Conservation (phyloP, 2,888 invertebrate species). For the Timema cristinae region DNA sequence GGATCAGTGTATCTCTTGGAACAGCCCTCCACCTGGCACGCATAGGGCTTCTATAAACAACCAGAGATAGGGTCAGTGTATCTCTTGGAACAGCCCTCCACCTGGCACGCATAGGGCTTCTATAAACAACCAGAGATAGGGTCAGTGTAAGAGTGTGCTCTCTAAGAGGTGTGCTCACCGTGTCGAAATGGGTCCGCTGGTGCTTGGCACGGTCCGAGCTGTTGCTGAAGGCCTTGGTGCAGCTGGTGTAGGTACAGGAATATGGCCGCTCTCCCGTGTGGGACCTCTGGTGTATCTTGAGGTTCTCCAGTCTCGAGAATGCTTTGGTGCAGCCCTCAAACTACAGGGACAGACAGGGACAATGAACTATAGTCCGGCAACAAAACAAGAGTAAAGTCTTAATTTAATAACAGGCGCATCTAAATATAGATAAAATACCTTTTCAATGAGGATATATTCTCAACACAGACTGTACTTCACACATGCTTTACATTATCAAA, state of each 20-base stretch:
- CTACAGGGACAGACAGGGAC: constrained; percentile 51
- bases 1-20: too few relatives aligned
- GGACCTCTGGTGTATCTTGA: constrained; percentile 95
- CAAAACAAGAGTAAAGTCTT: too few relatives aligned
- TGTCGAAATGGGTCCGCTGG: constrained; percentile 96
- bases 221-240: constrained; percentile 96
- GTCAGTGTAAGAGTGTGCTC: constrained; percentile 61
- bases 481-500: too few relatives aligned
- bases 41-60: too few relatives aligned
- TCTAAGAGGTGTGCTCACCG: constrained; percentile 58
- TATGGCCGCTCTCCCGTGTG: constrained; percentile 97
- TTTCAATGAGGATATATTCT: too few relatives aligned
- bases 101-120: constrained; percentile 91
- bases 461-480: too few relatives aligned
- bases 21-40: too few relatives aligned
- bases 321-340: constrained; percentile 92
- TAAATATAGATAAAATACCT: too few relatives aligned
- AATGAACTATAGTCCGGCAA: too few relatives aligned
- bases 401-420: too few relatives aligned
- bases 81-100: constrained; percentile 79
- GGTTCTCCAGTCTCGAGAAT: constrained; percentile 93
- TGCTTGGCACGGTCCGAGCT: constrained; percentile 98
- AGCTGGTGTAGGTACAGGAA: constrained; percentile 87
- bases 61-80: constrained; percentile 89
- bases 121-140: constrained; percentile 68